Evolutionary conservation across 37 sponge, comb jelly and placozoan species (phyloP), one percentile per base, ranked within the genome.

Genomic region (Eunapius fragilis): DNA sequence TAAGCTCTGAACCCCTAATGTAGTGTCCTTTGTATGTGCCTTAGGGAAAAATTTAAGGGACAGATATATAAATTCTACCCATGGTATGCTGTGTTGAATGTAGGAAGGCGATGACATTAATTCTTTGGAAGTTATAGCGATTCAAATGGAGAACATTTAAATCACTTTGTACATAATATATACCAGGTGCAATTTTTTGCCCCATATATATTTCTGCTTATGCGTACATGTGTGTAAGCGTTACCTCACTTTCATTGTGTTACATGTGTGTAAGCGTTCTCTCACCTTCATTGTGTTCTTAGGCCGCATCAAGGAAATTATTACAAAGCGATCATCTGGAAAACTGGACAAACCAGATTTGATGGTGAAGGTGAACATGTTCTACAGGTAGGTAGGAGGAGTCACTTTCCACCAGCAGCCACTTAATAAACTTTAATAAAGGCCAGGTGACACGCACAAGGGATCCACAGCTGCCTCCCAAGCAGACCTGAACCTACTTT

Each of bases 391-490:
- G 45, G 69, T 7, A n/a, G 37, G 37, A 10, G 7, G 74, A 25
- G n/a, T n/a, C n/a, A n/a, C n/a, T n/a, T n/a, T n/a, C n/a, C n/a
- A 6, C 25, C 31, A 32, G n/a, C n/a, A 85, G n/a, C 7, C 34
- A 26, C 76, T 25, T 41, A 27, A 23, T 76, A 74, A 67, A 25
- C 78, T 76, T 47, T 73, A 70, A 67, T 37, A 58, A 76, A 91
- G 97, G 69, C 87, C 94, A 6, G 95, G 93, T 82, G 85, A 94
- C 89, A 90, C 95, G 0, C 87, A 92, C 49, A 84, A 82, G n/a
- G 84, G 78, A 6, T 14, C 32, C 23, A 45, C 72, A 2, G 78
- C 31, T 26, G 79, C 14, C 17, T 73, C 86, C 23, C 72, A 94
- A 36, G 48, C 91, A 33, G 97, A 96, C 85, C 69, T 94, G 41